A percentile compares a stretch with the other conserved stretches of the same genome.
Conservation (phyloP, 2,113 vertebrate species). For the Rhineura floridana region DNA sequence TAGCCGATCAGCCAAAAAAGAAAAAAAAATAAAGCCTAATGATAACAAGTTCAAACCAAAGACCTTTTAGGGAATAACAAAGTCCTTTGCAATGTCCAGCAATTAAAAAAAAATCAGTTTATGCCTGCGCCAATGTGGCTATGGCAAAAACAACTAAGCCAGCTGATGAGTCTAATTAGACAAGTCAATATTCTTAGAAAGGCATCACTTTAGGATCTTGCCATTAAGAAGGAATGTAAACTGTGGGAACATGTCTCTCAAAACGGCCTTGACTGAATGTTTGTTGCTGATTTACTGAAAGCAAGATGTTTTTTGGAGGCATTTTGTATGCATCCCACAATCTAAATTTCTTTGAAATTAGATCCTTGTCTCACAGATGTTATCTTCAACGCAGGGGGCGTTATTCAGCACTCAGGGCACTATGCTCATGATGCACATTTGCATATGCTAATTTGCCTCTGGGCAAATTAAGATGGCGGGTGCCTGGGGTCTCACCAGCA, state of each 20-base stretch:
- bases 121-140: constrained; percentile 8
- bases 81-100: constrained; percentile 75
- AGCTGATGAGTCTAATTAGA: not conserved
- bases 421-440: too few species aligned
- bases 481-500: too few species aligned
- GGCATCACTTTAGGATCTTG: not conserved
- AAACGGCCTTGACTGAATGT: not conserved
- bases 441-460: too few species aligned
- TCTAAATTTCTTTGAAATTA: not conserved
- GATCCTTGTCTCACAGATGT: not conserved
- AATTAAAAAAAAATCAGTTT: constrained; percentile 65
- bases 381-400: not conserved
- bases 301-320: not conserved
- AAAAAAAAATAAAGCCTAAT: constrained; percentile 52
- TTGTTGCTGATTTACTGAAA: not conserved
- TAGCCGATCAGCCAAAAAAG: constrained; percentile 82
- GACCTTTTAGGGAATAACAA: constrained; percentile 95
- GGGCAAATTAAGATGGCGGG: too few species aligned
- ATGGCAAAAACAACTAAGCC: not conserved
- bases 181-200: too few species aligned
- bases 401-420: too few species aligned
- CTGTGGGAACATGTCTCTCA: not conserved
- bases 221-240: not conserved
- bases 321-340: not conserved
- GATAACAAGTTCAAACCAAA: constrained; percentile 93